Base-by-base conservation (phyloP, 2,113 vertebrate species). In the Ailuropoda melanoleuca region DNA sequence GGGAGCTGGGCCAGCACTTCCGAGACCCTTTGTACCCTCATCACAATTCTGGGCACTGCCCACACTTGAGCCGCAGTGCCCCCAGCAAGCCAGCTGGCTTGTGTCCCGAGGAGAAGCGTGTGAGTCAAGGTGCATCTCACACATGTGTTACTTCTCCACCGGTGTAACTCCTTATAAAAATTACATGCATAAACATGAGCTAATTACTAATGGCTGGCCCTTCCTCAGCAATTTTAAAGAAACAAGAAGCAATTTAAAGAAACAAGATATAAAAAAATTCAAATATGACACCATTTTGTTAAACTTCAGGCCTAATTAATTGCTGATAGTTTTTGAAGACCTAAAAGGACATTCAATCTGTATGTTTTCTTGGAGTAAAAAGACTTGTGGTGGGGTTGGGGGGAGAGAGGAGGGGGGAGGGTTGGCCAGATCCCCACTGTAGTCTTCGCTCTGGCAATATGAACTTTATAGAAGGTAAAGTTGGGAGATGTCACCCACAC, bases 91-190 rank as follows among this genome's bases (percentile, higher is more conserved):
- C 58, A 64, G 84, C 1, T 70, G 62, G 53, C 62, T 6, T 77
- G 48, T 93, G 92, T 93, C 94, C 74, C 0, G 4, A 39, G n/a
- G 43, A 83, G 93, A 77, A 95, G 58, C 2, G 8, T 9, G 19
- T 95, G 96, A 97, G 90, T 97, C 96, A 97, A 60, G 31, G 19
- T n/a, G 13, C 23, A 58, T 13, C 48, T 82, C 83, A 37, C 34
- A 56, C 43, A 39, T 10, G 31, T 19, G 83, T 74, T 31, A 50
- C 64, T 97, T 90, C 92, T 43, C 95, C 68, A 17, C 58, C 58
- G 39, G 48, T 56, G 26, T 86, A 92, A 84, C 89, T 96, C 95
- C 86, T 56, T 62, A 78, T 96, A 95, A 97, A 97, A 93, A 55
- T 2, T 21, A 18, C 31, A 31, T 29, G 29, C 43, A 72, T 50